Conservation (phyloP, 2,888 invertebrate genomes). For the Ischnura elegans region DNA sequence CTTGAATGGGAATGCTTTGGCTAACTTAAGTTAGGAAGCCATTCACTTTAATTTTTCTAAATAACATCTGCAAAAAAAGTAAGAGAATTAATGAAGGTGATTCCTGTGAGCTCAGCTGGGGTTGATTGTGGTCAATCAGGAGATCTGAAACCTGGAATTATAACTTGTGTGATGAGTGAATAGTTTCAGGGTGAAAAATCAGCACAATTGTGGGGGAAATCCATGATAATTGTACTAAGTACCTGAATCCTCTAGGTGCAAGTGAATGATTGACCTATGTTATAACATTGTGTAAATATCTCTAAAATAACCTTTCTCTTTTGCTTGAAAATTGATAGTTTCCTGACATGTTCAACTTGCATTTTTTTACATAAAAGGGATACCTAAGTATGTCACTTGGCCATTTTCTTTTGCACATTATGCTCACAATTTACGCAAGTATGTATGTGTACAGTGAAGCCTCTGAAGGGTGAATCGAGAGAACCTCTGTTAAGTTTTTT, state of each 20-base stretch:
- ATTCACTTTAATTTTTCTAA: background rate
- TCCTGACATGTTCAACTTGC: conserved; percentile 10
- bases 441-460: conserved; percentile 10
- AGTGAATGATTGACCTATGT: conserved; percentile 47
- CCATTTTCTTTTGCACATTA: conserved; percentile 42
- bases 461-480: background rate
- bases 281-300: conserved; percentile 57
- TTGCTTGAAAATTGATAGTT: conserved; percentile 32
- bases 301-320: conserved; percentile 38
- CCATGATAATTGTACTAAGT: conserved; percentile 46
- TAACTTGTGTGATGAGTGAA: conserved; percentile 36
- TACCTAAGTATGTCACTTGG: conserved; percentile 9
- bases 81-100: conserved; percentile 16
- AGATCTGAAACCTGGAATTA: conserved; percentile 39
- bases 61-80: background rate
- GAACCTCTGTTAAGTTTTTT: background rate
- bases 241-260: conserved; percentile 62
- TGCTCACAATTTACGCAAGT: conserved; percentile 14
- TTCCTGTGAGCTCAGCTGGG: conserved; percentile 19
- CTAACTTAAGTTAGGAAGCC: background rate
- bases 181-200: conserved; percentile 34
- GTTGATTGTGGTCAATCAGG: background rate
- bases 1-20: conserved; percentile 3
- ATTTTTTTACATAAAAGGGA: conserved; percentile 44
- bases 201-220: conserved; percentile 51